Base-by-base conservation (phyloP, 1,140 invertebrate species). In the Drosophila kurseongensis region DNA sequence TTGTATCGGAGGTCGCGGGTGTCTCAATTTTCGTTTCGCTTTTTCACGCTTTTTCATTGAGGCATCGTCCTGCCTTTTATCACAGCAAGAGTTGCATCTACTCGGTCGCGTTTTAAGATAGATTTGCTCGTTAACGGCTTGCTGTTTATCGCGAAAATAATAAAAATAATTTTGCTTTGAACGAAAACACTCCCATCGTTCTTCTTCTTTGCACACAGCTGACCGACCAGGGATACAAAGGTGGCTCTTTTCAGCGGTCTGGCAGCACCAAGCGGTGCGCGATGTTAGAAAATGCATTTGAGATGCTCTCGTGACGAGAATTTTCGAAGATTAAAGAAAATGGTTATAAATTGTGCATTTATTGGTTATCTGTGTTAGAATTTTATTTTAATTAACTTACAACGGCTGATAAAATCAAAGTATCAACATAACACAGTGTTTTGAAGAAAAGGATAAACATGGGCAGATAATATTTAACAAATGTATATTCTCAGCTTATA, bases 121-220 rank as follows among this genome's bases (percentile, higher is more conserved):
- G 47, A 67, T 82, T 74, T 40, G 48, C 40, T 48, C 54, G 61
- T 50, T 54, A 54, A 69, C 35, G 48, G 84, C 45, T 67, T 47
- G 54, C 32, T 85, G 79, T 59, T 79, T 62, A 76, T 52, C 80
- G 67, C 79, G 51, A 76, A 66, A 77, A 42, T 56, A 88, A 62
- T 58, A 69, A 68, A 69, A 88, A 83, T 67, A 72, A 79, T 50
- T 55, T 72, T 55, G 67, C 55, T 29, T 38, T 62, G 62, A 72
- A 88, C 63, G 79, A 83, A 86, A 86, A 88, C 83, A 88, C 83
- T 86, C 82, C 83, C 83, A 86, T 82, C 66, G 69, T 66, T 66
- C 79, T 78, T 75, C 62, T 77, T 73, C 79, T 81, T 80, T 40
- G 40, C 51, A 29, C 71, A 78, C 82, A 86, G 74, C 78, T 99